Base-by-base conservation (phyloP, 2,888 invertebrate genomes). In the Xanthorhoe spadicearia region DNA sequence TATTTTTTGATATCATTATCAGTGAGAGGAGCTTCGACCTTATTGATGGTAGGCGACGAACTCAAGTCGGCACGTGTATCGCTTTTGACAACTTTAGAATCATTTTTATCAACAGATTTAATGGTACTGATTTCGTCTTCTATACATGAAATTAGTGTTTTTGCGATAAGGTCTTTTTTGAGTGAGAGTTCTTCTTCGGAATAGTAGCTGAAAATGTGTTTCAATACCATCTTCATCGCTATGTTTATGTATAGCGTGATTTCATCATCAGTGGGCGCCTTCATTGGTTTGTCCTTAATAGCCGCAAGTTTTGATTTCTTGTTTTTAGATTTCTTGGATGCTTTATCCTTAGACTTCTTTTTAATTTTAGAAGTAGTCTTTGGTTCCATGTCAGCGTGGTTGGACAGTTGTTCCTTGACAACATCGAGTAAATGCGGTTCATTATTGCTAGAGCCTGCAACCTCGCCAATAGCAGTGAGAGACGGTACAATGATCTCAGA, bases 151-250 rank as follows among this genome's bases (percentile, higher is more conserved):
- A 50, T 43, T 8, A 51, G 10, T 23, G 50, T 38, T 9, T n/a
- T 10, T 7, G 35, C 13, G 7, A 56, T 43, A 0, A 62, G 38
- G 2, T 62, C 55, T n/a, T 51, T 62, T 56, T 56, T 62, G 1
- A 28, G 28, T 7, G 50, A 19, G 23, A 56, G 62, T 19, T 62
- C 56, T 1, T 23, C 6, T 1, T 23, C 56, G 6, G 62, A 23
- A 17, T 56, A 62, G 38, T 43, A 56, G 5, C 43, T 50, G 17
- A 56, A 62, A 28, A 62, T 38, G 0, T 38, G 50, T 51, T 50
- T 55, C 8, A 56, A 38, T 0, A 62, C 23, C 43, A 61, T 48
- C 19, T 55, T 49, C 61, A 61, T 61, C 19, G 61, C 61, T 17
- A 61, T 50, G n/a, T 49, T 55, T 38, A 61, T 55, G 54, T 55